These are phyloP conservation scores for Anolis carolinensis DNA, from an alignment of 2,113 vertebrate genomes.

Conservation along the genomic window DNA sequence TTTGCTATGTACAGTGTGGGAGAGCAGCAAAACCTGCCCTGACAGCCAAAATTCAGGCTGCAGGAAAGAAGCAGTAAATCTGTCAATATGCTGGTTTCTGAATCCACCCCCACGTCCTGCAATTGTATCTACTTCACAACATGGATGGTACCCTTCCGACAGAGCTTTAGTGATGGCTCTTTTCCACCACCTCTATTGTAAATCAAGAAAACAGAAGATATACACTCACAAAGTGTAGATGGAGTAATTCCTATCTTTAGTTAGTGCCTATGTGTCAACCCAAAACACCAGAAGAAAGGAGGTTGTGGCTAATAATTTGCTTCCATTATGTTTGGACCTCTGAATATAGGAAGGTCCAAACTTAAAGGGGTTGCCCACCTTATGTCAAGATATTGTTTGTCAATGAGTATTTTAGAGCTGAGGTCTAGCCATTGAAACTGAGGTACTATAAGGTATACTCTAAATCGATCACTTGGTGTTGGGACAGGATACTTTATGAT, in stretches of 20 bases:
- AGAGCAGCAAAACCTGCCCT: slow-evolving; percentile 22
- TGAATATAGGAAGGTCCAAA: background rate
- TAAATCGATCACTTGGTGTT: background rate
- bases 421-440: background rate
- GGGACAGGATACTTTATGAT: background rate
- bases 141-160: background rate
- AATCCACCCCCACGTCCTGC: slow-evolving; percentile 58
- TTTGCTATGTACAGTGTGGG: slow-evolving; percentile 18
- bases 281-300: background rate
- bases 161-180: slow-evolving; percentile 11
- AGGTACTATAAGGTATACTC: background rate
- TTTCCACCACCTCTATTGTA: background rate
- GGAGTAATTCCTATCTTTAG: background rate
- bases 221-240: background rate
- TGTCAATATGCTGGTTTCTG: slow-evolving; percentile 28
- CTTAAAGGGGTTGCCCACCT: background rate
- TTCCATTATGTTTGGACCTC: background rate
- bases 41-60: slow-evolving; percentile 41
- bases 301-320: background rate
- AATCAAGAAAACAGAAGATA: background rate
- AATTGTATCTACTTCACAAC: slow-evolving; percentile 53
- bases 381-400: background rate
- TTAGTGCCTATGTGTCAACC: background rate
- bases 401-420: background rate
- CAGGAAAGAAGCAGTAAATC: slow-evolving; percentile 55